These are phyloP conservation scores for Hephaestus fuliginosus DNA, from an alignment of 2,797 vertebrate species.

Conservation along the genomic window DNA sequence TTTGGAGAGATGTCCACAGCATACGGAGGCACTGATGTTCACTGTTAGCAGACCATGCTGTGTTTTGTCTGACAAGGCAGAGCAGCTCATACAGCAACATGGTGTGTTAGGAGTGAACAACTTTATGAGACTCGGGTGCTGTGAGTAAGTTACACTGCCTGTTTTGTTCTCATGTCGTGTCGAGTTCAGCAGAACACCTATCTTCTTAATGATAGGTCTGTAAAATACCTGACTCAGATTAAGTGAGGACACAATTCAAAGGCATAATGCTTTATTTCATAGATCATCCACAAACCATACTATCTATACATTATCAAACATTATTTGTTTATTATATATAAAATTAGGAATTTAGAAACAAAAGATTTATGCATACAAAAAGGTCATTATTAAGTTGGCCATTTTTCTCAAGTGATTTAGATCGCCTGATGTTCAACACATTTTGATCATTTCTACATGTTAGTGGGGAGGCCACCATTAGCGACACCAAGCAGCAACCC, in stretches of 20 bases:
- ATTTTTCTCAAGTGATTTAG: conserved; percentile 22
- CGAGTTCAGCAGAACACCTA: background rate
- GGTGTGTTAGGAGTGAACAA: conserved; percentile 9
- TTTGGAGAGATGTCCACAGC: background rate
- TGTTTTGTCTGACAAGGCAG: conserved; percentile 33
- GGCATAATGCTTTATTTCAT: conserved; percentile 84
- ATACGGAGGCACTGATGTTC: conserved; percentile 13
- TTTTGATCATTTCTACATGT: conserved; percentile 1
- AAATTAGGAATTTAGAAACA: conserved; percentile 52
- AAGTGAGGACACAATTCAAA: conserved; percentile 54
- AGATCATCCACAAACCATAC: conserved; percentile 56
- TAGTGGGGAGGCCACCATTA: conserved; percentile 3
- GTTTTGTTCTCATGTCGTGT: conserved; percentile 3
- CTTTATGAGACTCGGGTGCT: conserved; percentile 5
- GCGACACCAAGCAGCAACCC: conserved; percentile 38
- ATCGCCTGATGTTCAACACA: conserved; percentile 21
- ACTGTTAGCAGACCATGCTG: conserved; percentile 1
- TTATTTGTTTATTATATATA: conserved; percentile 38
- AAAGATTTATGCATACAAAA: conserved; percentile 33
- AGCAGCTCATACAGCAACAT: conserved; percentile 21
- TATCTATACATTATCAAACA: conserved; percentile 50
- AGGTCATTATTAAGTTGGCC: conserved; percentile 39
- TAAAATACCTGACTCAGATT: conserved; percentile 1
- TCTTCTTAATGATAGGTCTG: background rate
- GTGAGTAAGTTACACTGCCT: conserved; percentile 10